phyloP scores from a whole-genome alignment of 2,797 vertebrate species.

The Simalia tracyae region DNA sequence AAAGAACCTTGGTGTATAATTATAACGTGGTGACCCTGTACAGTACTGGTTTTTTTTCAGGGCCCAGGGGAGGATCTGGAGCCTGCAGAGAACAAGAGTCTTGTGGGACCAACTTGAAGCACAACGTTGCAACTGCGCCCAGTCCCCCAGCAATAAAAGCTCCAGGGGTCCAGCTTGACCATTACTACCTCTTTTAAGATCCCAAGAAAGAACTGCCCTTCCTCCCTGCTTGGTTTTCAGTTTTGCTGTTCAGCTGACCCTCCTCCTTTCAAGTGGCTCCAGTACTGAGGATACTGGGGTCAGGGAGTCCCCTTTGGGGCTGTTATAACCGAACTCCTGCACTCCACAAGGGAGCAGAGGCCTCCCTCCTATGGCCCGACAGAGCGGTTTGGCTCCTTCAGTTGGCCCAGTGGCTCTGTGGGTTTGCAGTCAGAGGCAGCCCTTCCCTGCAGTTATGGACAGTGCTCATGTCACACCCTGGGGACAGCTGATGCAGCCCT shows the following conservation, averaged over 20 bases:
- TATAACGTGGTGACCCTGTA: background rate
- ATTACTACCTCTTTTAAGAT: background rate
- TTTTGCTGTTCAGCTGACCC: background rate
- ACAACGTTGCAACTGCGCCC: background rate
- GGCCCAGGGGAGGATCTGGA: background rate
- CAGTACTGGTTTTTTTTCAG: background rate
- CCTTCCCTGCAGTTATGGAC: too few relatives aligned
- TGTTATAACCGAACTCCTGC: background rate
- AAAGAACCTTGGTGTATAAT: background rate
- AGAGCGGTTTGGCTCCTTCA: background rate
- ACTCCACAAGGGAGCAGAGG: background rate
- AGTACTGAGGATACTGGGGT: background rate
- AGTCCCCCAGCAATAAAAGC: background rate
- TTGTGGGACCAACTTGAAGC: background rate
- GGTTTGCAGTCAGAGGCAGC: background rate
- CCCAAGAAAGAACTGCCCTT: background rate
- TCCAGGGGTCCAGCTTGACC: background rate
- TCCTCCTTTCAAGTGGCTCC: background rate
- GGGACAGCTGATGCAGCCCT: background rate
- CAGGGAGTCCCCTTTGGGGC: too few relatives aligned
- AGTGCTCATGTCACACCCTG: background rate
- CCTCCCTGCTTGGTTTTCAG: background rate
- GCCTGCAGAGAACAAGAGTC: too few relatives aligned
- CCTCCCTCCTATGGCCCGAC: background rate
- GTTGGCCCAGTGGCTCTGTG: background rate